Conservation (phyloP, 2,888 invertebrate species). For the Apamea sordens region DNA sequence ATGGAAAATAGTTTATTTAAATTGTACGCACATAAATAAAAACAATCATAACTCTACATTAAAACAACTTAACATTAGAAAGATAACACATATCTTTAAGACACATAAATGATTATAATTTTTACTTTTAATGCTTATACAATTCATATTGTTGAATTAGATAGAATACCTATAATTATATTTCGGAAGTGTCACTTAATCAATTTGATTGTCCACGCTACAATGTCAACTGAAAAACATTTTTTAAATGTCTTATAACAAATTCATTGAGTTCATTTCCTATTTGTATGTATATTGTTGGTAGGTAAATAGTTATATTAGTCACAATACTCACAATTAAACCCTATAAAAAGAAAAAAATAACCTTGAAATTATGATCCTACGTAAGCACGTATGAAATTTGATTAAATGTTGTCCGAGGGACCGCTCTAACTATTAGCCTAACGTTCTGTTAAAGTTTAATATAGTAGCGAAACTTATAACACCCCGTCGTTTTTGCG, state of each 20-base stretch:
- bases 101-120: slow-evolving; percentile 58
- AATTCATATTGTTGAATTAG: slow-evolving; percentile 61
- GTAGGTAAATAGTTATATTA: too few relatives aligned
- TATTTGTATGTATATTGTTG: slow-evolving; percentile 24
- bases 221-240: slow-evolving; percentile 41
- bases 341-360: too few relatives aligned
- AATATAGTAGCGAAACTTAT: too few relatives aligned
- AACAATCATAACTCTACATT: slow-evolving; percentile 70
- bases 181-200: slow-evolving; percentile 43
- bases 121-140: slow-evolving; percentile 60
- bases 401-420: too few relatives aligned
- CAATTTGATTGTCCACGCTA: slow-evolving; percentile 44
- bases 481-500: too few relatives aligned
- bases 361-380: too few relatives aligned
- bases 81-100: slow-evolving; percentile 60
- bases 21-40: slow-evolving; percentile 81
- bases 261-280: slow-evolving; percentile 52
- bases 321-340: too few relatives aligned
- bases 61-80: slow-evolving; percentile 66
- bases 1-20: slow-evolving; percentile 87
- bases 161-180: slow-evolving; percentile 65
- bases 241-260: slow-evolving; percentile 50
- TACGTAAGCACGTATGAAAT: too few relatives aligned
- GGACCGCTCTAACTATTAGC: too few relatives aligned
- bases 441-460: too few relatives aligned